Evolutionary conservation across 2,797 vertebrate genomes (phyloP).

Genomic region (Kryptopterus vitreolus): DNA sequence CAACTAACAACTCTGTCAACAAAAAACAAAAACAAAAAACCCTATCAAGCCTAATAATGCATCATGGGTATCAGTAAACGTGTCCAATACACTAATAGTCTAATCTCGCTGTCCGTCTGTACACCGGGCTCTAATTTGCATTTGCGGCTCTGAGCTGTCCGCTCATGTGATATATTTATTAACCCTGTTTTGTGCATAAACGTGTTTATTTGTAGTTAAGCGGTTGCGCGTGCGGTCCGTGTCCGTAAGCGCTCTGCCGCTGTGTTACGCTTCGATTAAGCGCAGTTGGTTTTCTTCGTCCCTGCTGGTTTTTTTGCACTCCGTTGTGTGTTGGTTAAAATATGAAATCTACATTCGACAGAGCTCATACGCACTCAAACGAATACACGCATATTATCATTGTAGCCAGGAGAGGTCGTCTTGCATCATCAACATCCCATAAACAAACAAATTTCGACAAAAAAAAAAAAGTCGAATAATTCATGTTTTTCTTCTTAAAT

Average conservation of each 20-base stretch:
- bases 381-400: background rate
- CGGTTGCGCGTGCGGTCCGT: background rate
- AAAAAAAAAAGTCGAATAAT: too few relatives aligned
- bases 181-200: slow-evolving; percentile 1
- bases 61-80: background rate
- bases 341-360: background rate
- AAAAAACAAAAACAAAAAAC: background rate
- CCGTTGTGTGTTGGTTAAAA: background rate
- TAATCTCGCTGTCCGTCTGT: background rate
- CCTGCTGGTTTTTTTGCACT: slow-evolving; percentile 17
- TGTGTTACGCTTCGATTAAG: background rate
- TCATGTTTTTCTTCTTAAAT: too few relatives aligned
- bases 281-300: background rate
- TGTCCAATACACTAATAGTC: background rate
- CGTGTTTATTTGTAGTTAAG: background rate
- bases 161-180: background rate
- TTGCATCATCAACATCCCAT: too few relatives aligned
- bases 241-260: background rate
- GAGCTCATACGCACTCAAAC: background rate
- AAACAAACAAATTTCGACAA: too few relatives aligned
- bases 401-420: too few relatives aligned
- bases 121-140: background rate
- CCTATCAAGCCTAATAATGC: background rate
- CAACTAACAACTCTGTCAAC: background rate
- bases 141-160: background rate